Base-by-base conservation (phyloP, 2,888 invertebrate genomes). In the Alloplasta piceator region DNA sequence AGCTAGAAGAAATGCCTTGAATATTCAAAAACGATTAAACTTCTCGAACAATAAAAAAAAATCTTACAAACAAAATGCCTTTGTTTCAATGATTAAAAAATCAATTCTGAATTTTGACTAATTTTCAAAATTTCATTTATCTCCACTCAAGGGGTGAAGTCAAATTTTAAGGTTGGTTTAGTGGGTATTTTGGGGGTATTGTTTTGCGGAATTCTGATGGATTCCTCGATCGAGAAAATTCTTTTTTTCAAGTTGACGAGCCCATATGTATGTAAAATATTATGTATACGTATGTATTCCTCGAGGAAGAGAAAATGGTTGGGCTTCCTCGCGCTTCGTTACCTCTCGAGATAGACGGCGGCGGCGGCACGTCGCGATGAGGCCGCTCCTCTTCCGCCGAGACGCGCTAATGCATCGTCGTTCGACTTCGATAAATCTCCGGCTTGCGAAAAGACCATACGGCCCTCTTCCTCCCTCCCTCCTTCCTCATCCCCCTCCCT, bases 381-480 rank as follows among this genome's bases (percentile, higher is more conserved):
- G 86, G 86, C 84, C 86, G 78, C 84, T 83, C 82, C 85, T 87
- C 87, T 87, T 87, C 89, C 86, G 85, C 86, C 83, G 80, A 61
- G 61, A 46, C 77, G 80, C 77, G 85, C 84, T 88, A 89, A 89
- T 90, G 87, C 89, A 87, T 90, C 85, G 87, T 84, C 86, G 85
- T 87, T 89, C 87, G 80, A 79, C 83, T 88, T 85, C 85, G 85
- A 89, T 90, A 88, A 90, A 89, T 90, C 86, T 86, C 75, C 82
- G 64, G 77, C 80, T 82, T 68, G 76, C 52, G 74, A 75, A 77
- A 82, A 76, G 81, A 83, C 85, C 78, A 85, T 85, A 81, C 77
- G 81, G 77, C 82, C 56, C 48, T 16, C 58, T 70, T 48, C 36
- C 66, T 55, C 26, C 60, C 73, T 56, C 68, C 60, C 55, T 38